These are phyloP conservation scores for Mechanitis mazaeus DNA, from an alignment of 2,888 invertebrate species.

Conservation along the genomic window DNA sequence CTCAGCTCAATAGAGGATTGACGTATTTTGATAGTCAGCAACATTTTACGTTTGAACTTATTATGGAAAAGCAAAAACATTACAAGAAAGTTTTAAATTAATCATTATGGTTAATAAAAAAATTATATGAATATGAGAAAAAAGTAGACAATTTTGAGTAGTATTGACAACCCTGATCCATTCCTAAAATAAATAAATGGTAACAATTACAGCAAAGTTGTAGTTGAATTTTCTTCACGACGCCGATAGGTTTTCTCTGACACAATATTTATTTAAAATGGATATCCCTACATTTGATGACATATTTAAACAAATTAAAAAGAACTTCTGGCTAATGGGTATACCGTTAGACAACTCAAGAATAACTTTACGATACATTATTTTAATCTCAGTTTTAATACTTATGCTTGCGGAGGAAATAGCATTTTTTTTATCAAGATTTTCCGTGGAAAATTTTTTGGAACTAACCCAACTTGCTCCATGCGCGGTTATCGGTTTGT, in stretches of 20 bases:
- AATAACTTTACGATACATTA: slow-evolving; percentile 38
- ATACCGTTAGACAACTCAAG: slow-evolving; percentile 40
- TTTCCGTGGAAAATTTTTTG: slow-evolving; percentile 50
- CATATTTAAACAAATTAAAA: slow-evolving; percentile 46
- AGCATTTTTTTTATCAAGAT: slow-evolving; percentile 44
- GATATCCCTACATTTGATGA: slow-evolving; percentile 45
- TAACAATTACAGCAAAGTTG: background rate
- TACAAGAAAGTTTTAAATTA: too few relatives aligned
- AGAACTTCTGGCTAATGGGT: slow-evolving; percentile 46
- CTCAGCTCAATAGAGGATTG: too few relatives aligned
- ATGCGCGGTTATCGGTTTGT: slow-evolving; percentile 44
- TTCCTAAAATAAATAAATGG: slow-evolving; percentile 9
- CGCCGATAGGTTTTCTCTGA: slow-evolving; percentile 2
- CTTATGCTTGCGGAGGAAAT: slow-evolving; percentile 40
- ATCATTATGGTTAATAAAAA: too few relatives aligned
- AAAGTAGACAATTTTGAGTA: background rate
- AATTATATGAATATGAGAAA: background rate
- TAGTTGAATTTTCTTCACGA: slow-evolving; percentile 15
- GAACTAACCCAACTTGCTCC: slow-evolving; percentile 53
- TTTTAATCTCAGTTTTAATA: slow-evolving; percentile 31
- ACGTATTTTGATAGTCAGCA: too few relatives aligned
- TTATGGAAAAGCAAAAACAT: too few relatives aligned
- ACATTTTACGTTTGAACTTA: too few relatives aligned
- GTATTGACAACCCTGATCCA: slow-evolving; percentile 10
- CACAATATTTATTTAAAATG: slow-evolving; percentile 23